Conservation (phyloP, 2,797 vertebrate species). For the Xenentodon cancila region DNA sequence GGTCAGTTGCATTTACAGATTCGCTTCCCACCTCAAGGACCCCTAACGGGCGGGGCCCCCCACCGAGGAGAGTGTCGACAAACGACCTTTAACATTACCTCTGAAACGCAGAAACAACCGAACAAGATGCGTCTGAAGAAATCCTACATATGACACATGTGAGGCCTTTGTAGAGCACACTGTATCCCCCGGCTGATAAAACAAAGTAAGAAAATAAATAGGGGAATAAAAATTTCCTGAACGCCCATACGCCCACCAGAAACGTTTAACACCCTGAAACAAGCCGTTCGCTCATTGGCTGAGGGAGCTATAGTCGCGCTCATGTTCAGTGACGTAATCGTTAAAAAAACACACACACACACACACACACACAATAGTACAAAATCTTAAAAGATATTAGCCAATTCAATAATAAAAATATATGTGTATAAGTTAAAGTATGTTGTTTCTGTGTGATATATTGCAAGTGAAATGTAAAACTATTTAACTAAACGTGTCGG, state of each 20-base stretch:
- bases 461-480: too few relatives aligned
- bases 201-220: slow-evolving; percentile 5
- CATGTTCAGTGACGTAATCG: background rate
- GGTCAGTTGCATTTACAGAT: slow-evolving; percentile 13
- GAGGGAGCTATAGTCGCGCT: slow-evolving; percentile 27
- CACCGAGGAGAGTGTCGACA: slow-evolving; percentile 82
- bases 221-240: slow-evolving; percentile 50
- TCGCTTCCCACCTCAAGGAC: slow-evolving; percentile 74
- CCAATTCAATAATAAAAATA: too few relatives aligned
- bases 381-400: too few relatives aligned
- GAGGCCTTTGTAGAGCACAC: background rate
- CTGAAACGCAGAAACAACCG: background rate
- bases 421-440: too few relatives aligned
- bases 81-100: slow-evolving; percentile 72
- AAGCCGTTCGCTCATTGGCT: slow-evolving; percentile 74
- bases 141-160: slow-evolving; percentile 42
- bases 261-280: slow-evolving; percentile 58
- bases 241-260: slow-evolving; percentile 60
- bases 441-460: too few relatives aligned
- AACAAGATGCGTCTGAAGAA: background rate
- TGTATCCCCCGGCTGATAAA: rapidly evolving
- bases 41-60: slow-evolving; percentile 74
- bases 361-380: too few relatives aligned
- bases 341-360: too few relatives aligned
- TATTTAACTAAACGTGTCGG: too few relatives aligned